Conservation (phyloP, 2,113 vertebrate genomes). For the Hypanus sabinus region DNA sequence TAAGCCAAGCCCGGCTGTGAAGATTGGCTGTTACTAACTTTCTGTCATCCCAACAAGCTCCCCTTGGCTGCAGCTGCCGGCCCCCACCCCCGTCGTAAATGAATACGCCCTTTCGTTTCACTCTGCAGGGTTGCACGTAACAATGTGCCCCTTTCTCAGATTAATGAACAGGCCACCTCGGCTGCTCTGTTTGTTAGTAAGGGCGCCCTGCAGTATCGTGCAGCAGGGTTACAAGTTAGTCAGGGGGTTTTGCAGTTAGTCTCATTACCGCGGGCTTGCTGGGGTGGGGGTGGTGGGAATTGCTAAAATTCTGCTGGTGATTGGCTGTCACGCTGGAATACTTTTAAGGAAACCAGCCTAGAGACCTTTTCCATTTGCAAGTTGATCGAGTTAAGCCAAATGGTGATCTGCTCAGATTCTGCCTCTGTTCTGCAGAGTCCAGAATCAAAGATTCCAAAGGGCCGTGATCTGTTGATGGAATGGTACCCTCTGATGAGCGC, state of each 20-base stretch:
- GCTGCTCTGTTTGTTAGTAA: neutral
- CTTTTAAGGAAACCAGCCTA: too few relatives aligned
- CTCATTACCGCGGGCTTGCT: neutral
- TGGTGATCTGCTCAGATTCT: too few relatives aligned
- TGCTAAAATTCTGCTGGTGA: neutral
- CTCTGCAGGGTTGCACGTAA: neutral
- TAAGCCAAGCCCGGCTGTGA: neutral
- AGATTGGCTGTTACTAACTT: neutral
- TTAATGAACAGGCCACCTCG: neutral
- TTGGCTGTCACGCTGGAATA: neutral
- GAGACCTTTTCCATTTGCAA: too few relatives aligned
- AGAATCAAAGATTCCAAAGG: too few relatives aligned
- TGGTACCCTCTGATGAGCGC: too few relatives aligned
- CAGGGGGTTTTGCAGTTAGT: neutral
- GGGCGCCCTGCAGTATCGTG: neutral
- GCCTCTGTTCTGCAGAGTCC: too few relatives aligned
- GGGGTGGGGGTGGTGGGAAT: neutral
- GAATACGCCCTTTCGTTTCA: neutral
- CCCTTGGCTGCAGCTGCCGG: neutral
- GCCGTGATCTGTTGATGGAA: too few relatives aligned
- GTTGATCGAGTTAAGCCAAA: too few relatives aligned
- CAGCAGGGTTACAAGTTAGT: neutral
- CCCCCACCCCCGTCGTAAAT: neutral
- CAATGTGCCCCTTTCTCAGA: neutral
- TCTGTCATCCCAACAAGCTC: neutral